Base-by-base conservation (phyloP, 2,888 invertebrate genomes). In the Erebia aethiops region DNA sequence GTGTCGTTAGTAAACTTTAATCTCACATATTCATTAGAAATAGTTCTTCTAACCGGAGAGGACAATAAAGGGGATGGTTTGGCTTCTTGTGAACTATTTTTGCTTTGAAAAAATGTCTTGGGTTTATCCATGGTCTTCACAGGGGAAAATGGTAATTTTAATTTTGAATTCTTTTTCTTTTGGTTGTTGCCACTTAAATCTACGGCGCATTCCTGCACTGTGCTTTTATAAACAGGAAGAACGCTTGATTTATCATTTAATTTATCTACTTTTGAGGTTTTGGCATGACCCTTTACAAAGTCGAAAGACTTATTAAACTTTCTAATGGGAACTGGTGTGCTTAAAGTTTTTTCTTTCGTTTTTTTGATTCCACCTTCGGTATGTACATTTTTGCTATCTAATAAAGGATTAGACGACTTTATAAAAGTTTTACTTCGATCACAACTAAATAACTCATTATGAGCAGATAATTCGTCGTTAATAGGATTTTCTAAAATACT, bases 21-120 rank as follows among this genome's bases (percentile, higher is more conserved):
- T 16, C 92, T 86, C 14, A 94, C 93, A 74, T 94, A 94, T 79
- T 94, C 93, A 76, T 94, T 94, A 1, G 93, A 93, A 83, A 92
- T 92, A n/a, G 93, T 93, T 79, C 92, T 84, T 77, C 93, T 80
- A 9, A 92, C 83, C 7, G 92, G 92, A 43, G 90, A 90, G 3
- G 90, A 87, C 9, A 92, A 73, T 62, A 93, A 80, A 18, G 87
- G 87, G 1, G 92, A 89, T 10, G 88, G 84, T 75, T 92, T 92
- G 9, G 67, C 78, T 51, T 86, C 87, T 74, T 85, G 86, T 43
- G 78, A 69, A 69, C 78, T 84, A 41, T 74, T 80, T 86, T 90
- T 93, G 69, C 79, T 87, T 82, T 90, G 91, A 76, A 93, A 92
- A 77, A 92, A 87, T 80, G 89, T 91, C 78, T 91, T 93, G 51